phyloP scores from a whole-genome alignment of 1,140 invertebrate species.

The Calephelis virginiensis region DNA sequence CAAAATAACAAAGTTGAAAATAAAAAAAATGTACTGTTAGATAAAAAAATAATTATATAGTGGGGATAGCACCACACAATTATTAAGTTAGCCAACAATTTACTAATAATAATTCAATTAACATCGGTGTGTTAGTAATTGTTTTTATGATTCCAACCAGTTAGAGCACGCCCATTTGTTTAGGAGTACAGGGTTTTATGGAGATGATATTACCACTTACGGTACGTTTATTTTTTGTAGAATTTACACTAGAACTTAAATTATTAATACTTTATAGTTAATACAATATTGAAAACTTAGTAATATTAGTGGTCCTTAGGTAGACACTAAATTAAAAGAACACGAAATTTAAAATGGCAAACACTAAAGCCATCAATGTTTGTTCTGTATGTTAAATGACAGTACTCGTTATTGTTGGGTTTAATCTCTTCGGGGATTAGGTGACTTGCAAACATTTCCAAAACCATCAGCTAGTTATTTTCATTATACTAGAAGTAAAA shows the following conservation, averaged over 20 bases:
- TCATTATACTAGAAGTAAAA: too few species aligned
- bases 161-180: conserved; percentile 34
- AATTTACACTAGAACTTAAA: background rate
- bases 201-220: conserved; percentile 34
- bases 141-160: conserved; percentile 36
- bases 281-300: too few species aligned
- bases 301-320: too few species aligned
- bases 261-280: too few species aligned
- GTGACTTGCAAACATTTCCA: too few species aligned
- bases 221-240: conserved; percentile 6
- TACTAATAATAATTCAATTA: conserved; percentile 50
- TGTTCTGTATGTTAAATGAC: too few species aligned
- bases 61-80: conserved; percentile 38
- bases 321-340: too few species aligned
- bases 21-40: conserved; percentile 25
- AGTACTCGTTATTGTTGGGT: too few species aligned
- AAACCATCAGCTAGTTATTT: too few species aligned
- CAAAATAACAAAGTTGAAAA: background rate
- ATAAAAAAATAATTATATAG: conserved; percentile 37
- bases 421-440: too few species aligned
- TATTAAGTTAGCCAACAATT: conserved; percentile 39
- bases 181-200: conserved; percentile 3
- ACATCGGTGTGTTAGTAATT: conserved; percentile 35
- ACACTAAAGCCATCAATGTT: too few species aligned
- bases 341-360: too few species aligned